These are phyloP conservation scores for Ceratotherium simum DNA, from an alignment of 2,113 vertebrate genomes.

Conservation along the genomic window DNA sequence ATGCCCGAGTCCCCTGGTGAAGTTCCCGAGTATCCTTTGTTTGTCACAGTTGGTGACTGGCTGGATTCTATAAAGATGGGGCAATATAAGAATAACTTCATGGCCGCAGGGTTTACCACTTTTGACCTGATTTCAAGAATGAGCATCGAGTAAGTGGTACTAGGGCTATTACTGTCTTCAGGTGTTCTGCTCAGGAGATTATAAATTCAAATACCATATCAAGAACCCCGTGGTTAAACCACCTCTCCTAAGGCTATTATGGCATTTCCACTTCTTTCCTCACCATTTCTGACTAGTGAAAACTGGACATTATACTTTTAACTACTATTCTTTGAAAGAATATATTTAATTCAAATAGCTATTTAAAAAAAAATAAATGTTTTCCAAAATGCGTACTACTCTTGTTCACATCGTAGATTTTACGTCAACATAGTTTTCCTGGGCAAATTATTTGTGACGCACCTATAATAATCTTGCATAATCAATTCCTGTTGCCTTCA, in stretches of 20 bases:
- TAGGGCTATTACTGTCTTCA: not conserved
- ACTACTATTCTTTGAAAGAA: constrained; percentile 14
- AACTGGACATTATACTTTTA: constrained; percentile 15
- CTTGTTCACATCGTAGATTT: constrained; percentile 20
- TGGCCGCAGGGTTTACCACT: constrained; percentile 95
- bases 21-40: constrained; percentile 94
- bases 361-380: not conserved
- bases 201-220: not conserved
- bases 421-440: not conserved
- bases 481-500: not conserved
- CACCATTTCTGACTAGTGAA: not conserved
- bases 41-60: constrained; percentile 97
- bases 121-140: constrained; percentile 97
- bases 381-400: constrained; percentile 26
- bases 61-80: constrained; percentile 99
- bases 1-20: constrained; percentile 96
- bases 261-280: constrained; percentile 25
- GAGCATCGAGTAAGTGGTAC: constrained; percentile 95
- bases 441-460: constrained; percentile 3
- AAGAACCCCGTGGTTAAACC: not conserved
- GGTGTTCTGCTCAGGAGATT: not conserved
- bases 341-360: not conserved
- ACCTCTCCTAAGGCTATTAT: not conserved
- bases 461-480: not conserved
- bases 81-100: constrained; percentile 97